Evolutionary conservation across 2,888 invertebrate genomes (phyloP), one percentile per base, ranked within the genome.

Genomic region (Gymnosoma rotundatum): DNA sequence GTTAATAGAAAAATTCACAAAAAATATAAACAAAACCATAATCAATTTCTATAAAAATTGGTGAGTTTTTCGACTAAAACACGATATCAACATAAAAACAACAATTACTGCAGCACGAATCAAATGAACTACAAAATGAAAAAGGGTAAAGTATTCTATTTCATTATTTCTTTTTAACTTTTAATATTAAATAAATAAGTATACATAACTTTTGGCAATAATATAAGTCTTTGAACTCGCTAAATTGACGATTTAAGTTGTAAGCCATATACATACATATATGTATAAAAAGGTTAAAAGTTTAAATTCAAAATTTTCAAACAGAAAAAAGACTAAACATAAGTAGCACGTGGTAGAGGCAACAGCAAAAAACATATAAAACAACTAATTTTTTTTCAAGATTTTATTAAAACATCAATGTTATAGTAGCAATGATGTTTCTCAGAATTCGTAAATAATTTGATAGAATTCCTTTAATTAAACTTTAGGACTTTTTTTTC

Each of bases 181-280:
- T 48, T 61, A 45, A 70, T 9, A 64, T 67, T 20, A 60, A 63
- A 32, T 32, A 32, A 5, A 5, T 36, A 21, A 25, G 3, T 60
- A 38, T 42, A 45, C 69, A 63, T 7, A 73, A 72, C n/a, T 73
- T 83, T 85, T 69, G 85, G 83, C 79, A 63, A 54, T 48, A 69
- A 74, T 10, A 56, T 42, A 45, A 61, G 67, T 21, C 21, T 79
- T 79, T 69, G 45, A 83, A 73, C 25, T 10, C 8, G n/a, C 54
- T 58, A 85, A 85, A 83, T 85, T 83, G 21, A 50, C 45, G 56
- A 67, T 85, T 82, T 85, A 63, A 79, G 79, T 82, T 76, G 50
- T 18, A 60, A 70, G 36, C 67, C 73, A 78, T 18, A 52, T 2
- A 42, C 1, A 42, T 58, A 42, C 10, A 42, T 52, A 66, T n/a